Conservation (phyloP, 2,113 vertebrate genomes). For the Zosterops japonicus region DNA sequence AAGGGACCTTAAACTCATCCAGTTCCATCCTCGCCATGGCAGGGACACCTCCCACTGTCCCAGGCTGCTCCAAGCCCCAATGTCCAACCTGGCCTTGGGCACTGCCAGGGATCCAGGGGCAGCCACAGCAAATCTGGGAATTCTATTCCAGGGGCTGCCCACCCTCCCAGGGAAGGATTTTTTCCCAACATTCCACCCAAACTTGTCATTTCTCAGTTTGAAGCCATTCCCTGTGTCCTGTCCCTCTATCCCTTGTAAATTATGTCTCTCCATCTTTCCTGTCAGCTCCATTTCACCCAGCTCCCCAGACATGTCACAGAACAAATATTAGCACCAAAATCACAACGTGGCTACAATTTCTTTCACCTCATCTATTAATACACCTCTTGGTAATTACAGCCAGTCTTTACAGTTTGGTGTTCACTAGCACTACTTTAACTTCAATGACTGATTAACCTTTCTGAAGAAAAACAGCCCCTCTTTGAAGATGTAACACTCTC, state of each 20-base stretch:
- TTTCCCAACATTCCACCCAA: no score
- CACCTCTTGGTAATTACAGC: neutral
- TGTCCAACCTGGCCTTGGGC: neutral
- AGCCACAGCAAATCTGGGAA: neutral
- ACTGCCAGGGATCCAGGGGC: neutral
- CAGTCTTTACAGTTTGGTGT: neutral
- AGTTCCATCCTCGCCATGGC: fast-evolving
- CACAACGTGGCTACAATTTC: neutral
- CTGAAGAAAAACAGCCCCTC: neutral
- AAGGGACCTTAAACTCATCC: fast-evolving
- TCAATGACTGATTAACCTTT: constrained; percentile 34
- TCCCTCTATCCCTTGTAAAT: neutral
- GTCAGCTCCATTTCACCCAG: neutral
- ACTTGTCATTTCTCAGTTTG: no score
- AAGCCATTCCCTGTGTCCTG: neutral
- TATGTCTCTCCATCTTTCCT: neutral
- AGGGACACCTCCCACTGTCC: neutral
- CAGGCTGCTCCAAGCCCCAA: neutral
- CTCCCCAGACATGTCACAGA: neutral
- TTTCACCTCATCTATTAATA: neutral
- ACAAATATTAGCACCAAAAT: constrained; percentile 3
- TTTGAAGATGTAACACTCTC: constrained; percentile 26
- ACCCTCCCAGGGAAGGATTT: fast-evolving
- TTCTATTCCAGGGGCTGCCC: fast-evolving
- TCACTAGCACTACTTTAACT: neutral